Conservation (phyloP, 2,888 invertebrate genomes). For the Laspeyria flexula region DNA sequence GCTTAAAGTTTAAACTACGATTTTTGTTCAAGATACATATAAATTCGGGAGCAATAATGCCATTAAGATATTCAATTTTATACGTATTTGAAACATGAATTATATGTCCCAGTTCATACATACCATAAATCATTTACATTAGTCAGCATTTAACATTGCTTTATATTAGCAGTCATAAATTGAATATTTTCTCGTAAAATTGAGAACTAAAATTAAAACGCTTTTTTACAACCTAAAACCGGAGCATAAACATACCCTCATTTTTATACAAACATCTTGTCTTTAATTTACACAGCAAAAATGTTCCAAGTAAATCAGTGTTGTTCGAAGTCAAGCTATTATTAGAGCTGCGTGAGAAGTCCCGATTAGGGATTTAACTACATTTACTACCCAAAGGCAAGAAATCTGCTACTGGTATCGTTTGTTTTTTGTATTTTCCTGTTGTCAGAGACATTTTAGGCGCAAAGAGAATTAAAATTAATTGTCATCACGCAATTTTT, state of each 20-base stretch:
- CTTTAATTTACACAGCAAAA: not conserved
- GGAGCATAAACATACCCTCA: no score
- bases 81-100: not conserved
- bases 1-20: not conserved
- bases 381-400: constrained; percentile 5
- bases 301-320: constrained; percentile 4
- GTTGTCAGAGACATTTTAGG: not conserved
- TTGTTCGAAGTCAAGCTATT: constrained; percentile 19
- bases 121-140: constrained; percentile 1
- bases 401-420: constrained; percentile 10
- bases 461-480: no score
- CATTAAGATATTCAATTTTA: not conserved
- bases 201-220: not conserved
- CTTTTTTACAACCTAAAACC: no score
- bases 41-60: not conserved
- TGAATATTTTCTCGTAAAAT: not conserved
- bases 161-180: constrained; percentile 1
- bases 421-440: constrained; percentile 2
- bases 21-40: not conserved
- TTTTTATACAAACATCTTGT: no score
- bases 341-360: constrained; percentile 27
- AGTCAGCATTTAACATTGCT: not conserved
- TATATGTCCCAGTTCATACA: no score
- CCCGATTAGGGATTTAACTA: constrained; percentile 21
- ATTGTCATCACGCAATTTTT: no score